Evolutionary conservation across 2,797 vertebrate genomes (phyloP).

Genomic region (Poeciliopsis turneri): DNA sequence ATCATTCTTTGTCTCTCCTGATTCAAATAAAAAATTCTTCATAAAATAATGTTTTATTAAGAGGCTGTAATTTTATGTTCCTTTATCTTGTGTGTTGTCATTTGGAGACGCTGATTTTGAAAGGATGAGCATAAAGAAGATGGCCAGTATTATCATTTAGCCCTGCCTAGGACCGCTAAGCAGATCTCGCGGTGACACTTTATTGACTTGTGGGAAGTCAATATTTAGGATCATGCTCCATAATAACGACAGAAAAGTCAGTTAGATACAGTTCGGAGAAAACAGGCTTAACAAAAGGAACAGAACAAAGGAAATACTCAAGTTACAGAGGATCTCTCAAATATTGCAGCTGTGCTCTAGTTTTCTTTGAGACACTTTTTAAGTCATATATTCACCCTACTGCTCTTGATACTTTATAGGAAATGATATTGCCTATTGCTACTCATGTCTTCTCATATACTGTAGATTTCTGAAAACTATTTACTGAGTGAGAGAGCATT

Average conservation of each 20-base stretch:
- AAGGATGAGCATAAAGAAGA: neutral
- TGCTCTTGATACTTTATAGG: neutral
- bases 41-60: neutral
- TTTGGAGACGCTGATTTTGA: neutral
- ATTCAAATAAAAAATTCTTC: neutral
- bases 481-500: neutral
- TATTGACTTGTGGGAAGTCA: slow-evolving; percentile 1
- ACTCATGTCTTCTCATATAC: neutral
- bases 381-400: neutral
- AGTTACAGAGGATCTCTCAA: neutral
- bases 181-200: neutral
- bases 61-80: neutral
- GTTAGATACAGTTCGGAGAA: neutral
- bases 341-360: neutral
- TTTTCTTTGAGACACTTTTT: neutral
- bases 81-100: neutral
- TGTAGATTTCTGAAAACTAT: neutral
- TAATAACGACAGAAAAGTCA: neutral
- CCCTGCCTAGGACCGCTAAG: neutral
- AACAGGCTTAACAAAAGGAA: neutral
- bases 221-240: neutral
- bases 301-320: neutral
- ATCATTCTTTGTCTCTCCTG: neutral
- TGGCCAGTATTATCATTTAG: neutral
- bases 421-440: neutral